Conservation (phyloP, 2,113 vertebrate species). For the Vireo altiloquus region DNA sequence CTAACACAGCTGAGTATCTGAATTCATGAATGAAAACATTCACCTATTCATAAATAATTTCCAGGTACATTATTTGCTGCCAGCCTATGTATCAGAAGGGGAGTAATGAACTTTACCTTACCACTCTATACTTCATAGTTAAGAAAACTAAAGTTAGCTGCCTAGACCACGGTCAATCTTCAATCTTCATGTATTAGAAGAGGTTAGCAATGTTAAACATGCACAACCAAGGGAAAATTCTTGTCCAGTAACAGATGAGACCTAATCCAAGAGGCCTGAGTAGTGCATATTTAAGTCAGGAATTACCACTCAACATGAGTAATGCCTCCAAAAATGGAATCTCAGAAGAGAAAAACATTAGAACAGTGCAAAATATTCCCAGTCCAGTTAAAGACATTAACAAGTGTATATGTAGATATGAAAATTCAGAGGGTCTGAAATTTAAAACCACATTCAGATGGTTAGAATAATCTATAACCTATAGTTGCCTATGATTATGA, state of each 20-base stretch:
- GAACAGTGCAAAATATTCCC: background rate
- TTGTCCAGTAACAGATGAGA: slow-evolving; percentile 41
- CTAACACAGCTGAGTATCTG: background rate
- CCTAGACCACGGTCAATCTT: background rate
- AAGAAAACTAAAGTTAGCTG: background rate
- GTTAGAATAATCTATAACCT: background rate
- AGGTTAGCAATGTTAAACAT: slow-evolving; percentile 16
- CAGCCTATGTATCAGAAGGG: background rate
- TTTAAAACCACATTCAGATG: background rate
- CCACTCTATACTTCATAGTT: background rate
- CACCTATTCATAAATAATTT: background rate
- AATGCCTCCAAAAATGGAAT: background rate
- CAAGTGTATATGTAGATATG: background rate
- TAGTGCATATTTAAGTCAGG: background rate
- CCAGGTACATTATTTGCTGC: background rate
- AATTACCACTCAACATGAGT: background rate
- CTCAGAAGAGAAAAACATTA: background rate
- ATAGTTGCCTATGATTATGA: background rate
- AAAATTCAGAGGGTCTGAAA: background rate
- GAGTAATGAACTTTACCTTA: background rate
- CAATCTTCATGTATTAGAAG: background rate
- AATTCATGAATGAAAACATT: background rate
- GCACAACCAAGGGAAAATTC: slow-evolving; percentile 45
- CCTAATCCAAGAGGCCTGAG: background rate
- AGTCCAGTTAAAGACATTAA: background rate